phyloP scores from a whole-genome alignment of 53 echinoderm and acorn worm species.

The Patiria pectinifera region DNA sequence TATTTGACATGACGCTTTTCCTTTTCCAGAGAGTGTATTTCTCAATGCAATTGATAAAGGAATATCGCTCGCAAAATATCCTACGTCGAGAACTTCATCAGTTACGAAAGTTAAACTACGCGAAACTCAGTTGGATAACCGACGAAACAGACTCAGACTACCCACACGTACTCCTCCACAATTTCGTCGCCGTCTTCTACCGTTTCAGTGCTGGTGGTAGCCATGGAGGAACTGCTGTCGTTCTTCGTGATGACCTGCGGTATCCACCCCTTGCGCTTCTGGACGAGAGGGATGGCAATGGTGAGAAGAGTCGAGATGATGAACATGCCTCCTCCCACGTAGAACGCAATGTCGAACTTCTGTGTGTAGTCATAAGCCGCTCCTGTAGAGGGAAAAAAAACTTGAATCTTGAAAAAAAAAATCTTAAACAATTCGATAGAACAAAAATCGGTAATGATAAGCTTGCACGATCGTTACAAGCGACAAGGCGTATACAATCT shows the following conservation, averaged over 20 bases:
- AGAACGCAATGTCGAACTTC: constrained; percentile 90
- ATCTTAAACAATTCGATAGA: too few relatives aligned
- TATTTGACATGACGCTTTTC: not conserved
- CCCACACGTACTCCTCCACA: constrained; percentile 58
- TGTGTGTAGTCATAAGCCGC: constrained; percentile 82
- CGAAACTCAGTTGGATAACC: not conserved
- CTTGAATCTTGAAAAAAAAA: not conserved
- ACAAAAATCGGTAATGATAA: too few relatives aligned
- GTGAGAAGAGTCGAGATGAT: constrained; percentile 65
- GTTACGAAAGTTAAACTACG: not conserved
- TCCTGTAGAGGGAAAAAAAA: constrained; percentile 49
- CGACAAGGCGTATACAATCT: not conserved
- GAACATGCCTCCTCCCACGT: constrained; percentile 90
- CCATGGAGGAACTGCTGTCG: constrained; percentile 23
- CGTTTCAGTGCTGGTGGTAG: constrained; percentile 6
- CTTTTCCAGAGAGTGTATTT: not conserved
- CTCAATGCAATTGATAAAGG: not conserved
- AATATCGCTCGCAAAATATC: not conserved
- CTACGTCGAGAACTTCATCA: not conserved
- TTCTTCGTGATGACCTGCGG: constrained; percentile 62
- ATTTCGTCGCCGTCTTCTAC: constrained; percentile 44
- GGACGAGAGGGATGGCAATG: constrained; percentile 73
- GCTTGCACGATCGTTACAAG: too few relatives aligned
- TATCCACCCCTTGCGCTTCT: constrained; percentile 79
- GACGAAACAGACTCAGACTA: constrained; percentile 24